Percentiles rank a stretch among this genome's conserved stretches.
Evolutionary conservation across 2,888 invertebrate species (phyloP).

Genomic region (Polyommatus icarus): DNA sequence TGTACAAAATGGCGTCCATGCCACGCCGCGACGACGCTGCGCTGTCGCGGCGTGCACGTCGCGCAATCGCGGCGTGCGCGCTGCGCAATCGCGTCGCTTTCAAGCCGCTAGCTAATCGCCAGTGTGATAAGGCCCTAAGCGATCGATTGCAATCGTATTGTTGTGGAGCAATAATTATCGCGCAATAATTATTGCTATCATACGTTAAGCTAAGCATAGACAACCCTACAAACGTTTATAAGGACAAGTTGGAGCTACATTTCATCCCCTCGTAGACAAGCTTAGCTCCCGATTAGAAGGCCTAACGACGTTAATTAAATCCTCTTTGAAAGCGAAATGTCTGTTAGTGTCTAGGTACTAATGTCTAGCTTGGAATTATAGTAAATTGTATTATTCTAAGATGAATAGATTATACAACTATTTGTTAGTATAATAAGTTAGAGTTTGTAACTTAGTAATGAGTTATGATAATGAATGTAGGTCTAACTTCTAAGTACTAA

Average conservation of each 20-base stretch:
- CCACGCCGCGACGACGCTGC: too few relatives aligned
- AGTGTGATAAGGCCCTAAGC: too few relatives aligned
- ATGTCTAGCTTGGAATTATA: constrained; percentile 10
- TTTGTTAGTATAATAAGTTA: background rate
- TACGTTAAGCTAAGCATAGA: background rate
- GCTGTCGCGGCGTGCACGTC: too few relatives aligned
- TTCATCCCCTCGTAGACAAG: constrained; percentile 28
- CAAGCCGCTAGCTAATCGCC: too few relatives aligned
- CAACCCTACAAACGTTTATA: background rate
- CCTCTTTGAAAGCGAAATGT: background rate
- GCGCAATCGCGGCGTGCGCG: too few relatives aligned
- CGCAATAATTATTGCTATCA: too few relatives aligned
- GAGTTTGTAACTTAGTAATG: background rate
- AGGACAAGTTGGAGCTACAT: background rate
- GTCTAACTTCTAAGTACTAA: too few relatives aligned
- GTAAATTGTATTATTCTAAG: background rate
- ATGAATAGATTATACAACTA: background rate
- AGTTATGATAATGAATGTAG: too few relatives aligned
- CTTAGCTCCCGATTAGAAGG: constrained; percentile 29
- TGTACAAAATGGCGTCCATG: too few relatives aligned
- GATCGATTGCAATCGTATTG: too few relatives aligned
- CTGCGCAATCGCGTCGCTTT: too few relatives aligned
- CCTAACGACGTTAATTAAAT: constrained; percentile 20
- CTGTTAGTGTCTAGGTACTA: constrained; percentile 1
- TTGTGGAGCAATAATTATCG: too few relatives aligned